Evolutionary conservation across 2,888 invertebrate genomes (phyloP).

Genomic region (Allygus modestus): DNA sequence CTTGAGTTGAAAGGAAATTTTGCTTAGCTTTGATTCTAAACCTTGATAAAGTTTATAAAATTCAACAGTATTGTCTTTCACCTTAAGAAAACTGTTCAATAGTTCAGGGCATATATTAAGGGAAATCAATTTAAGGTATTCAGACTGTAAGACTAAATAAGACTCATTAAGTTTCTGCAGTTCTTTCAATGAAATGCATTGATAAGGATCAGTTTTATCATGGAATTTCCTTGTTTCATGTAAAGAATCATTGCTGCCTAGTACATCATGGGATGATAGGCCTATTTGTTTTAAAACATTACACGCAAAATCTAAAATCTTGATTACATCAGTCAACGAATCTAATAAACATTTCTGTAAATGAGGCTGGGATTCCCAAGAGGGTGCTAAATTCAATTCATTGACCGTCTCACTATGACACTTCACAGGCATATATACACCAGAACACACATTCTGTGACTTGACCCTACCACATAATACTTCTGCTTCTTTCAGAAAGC

Average conservation of each 20-base stretch:
- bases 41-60: neutral
- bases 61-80: neutral
- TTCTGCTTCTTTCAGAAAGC: slow-evolving; percentile 40
- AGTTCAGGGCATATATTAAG: neutral
- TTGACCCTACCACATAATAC: neutral
- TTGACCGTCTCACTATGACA: neutral
- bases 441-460: neutral
- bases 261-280: neutral
- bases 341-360: slow-evolving; percentile 24
- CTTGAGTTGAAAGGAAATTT: slow-evolving; percentile 9
- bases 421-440: neutral
- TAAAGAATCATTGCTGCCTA: neutral
- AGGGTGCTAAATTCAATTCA: neutral
- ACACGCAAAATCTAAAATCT: neutral
- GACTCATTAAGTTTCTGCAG: neutral
- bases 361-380: neutral
- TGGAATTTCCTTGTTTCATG: neutral
- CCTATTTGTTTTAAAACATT: slow-evolving; percentile 5
- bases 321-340: neutral
- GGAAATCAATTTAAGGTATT: slow-evolving; percentile 31
- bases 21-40: neutral
- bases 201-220: neutral
- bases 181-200: slow-evolving; percentile 1
- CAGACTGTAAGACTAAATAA: slow-evolving; percentile 41
- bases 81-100: neutral